phyloP scores from a whole-genome alignment of 2,888 invertebrate genomes.

The Drosophila vallismaia region DNA sequence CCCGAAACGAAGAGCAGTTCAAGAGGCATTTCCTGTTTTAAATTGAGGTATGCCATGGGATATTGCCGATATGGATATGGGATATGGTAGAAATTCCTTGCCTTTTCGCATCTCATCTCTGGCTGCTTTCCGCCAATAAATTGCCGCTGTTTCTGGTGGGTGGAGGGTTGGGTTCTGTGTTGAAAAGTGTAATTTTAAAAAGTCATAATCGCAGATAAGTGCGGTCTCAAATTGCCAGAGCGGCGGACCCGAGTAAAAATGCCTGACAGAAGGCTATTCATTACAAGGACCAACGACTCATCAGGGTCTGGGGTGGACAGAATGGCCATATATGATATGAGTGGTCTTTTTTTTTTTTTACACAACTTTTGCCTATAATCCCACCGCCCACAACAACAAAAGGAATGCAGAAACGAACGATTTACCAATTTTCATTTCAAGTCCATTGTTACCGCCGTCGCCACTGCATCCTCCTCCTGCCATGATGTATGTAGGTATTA shows the following conservation, averaged over 20 bases:
- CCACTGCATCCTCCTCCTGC: not conserved
- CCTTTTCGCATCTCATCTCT: slow-evolving; percentile 43
- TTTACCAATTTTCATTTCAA: slow-evolving; percentile 64
- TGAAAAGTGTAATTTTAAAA: slow-evolving; percentile 80
- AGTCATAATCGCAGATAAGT: slow-evolving; percentile 83
- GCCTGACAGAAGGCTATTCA: slow-evolving; percentile 71
- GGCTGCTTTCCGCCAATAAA: slow-evolving; percentile 50
- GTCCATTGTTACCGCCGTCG: slow-evolving; percentile 60
- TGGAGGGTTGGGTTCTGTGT: slow-evolving; percentile 28
- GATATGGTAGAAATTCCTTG: slow-evolving; percentile 59
- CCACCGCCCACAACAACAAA: slow-evolving; percentile 21
- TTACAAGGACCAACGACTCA: slow-evolving; percentile 67
- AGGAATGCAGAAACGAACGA: slow-evolving; percentile 21
- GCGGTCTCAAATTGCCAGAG: slow-evolving; percentile 76
- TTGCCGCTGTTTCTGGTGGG: slow-evolving; percentile 50
- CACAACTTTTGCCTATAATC: slow-evolving; percentile 70
- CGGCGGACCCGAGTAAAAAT: slow-evolving; percentile 38
- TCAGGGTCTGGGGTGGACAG: slow-evolving; percentile 17
- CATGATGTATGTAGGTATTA: slow-evolving; percentile 73
- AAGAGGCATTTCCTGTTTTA: slow-evolving; percentile 82
- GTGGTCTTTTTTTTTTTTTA: slow-evolving; percentile 62
- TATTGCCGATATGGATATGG: slow-evolving; percentile 61
- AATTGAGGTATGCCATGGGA: slow-evolving; percentile 74
- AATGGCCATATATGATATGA: slow-evolving; percentile 46
- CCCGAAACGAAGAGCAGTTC: slow-evolving; percentile 57